A percentile compares a stretch with the other conserved stretches of the same genome.
These are phyloP conservation scores for Hydrochoerus hydrochaeris DNA, from an alignment of 2,113 vertebrate genomes.

Conservation along the genomic window DNA sequence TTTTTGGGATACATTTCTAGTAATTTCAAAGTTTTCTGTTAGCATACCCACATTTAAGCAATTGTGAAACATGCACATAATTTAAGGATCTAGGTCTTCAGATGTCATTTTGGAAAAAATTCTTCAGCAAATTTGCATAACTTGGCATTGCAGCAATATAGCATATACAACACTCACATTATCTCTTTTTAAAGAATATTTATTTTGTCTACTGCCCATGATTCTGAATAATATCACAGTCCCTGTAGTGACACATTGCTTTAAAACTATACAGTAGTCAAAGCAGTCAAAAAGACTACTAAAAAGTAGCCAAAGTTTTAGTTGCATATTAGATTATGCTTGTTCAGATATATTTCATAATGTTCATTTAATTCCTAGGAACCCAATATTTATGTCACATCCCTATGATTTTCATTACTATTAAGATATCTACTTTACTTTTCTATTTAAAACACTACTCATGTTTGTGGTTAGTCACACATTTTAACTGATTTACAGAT, in stretches of 20 bases:
- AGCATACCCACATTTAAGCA: neutral
- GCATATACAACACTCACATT: neutral
- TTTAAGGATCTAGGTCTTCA: neutral
- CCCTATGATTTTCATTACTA: neutral
- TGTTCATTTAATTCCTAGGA: conserved; percentile 15
- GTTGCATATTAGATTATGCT: neutral
- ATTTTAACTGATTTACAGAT: conserved; percentile 32
- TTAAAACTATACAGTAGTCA: neutral
- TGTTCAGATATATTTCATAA: conserved; percentile 22
- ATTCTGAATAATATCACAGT: neutral
- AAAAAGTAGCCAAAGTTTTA: conserved; percentile 16
- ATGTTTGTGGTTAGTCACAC: neutral
- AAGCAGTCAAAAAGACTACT: too few species aligned
- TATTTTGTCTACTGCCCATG: neutral
- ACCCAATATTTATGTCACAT: neutral
- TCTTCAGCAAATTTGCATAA: neutral
- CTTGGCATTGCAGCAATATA: neutral
- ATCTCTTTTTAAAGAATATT: neutral
- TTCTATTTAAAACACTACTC: neutral
- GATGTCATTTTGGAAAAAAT: conserved; percentile 16
- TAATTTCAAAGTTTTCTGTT: conserved; percentile 13
- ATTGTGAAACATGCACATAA: neutral
- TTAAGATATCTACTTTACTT: neutral
- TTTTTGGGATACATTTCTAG: neutral
- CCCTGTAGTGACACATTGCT: neutral